Percentiles rank a stretch among this genome's conserved stretches.
Evolutionary conservation across 2,797 vertebrate species (phyloP).

Genomic region (Amniataba percoides): DNA sequence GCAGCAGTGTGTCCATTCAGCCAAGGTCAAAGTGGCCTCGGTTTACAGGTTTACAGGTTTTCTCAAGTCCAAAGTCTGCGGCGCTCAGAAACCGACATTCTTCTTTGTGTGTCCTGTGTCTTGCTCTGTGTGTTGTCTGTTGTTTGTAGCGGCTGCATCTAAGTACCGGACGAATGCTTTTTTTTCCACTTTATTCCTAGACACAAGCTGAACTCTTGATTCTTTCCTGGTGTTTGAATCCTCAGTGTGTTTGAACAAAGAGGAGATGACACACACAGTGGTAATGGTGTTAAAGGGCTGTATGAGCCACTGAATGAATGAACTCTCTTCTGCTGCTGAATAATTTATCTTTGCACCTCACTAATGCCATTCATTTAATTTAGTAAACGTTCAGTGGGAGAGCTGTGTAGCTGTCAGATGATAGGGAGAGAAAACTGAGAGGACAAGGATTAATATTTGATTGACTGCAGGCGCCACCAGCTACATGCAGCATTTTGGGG

Average conservation of each 20-base stretch:
- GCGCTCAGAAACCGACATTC: conserved; percentile 19
- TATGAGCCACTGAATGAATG: conserved; percentile 36
- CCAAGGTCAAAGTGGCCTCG: conserved; percentile 24
- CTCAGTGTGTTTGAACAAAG: conserved; percentile 9
- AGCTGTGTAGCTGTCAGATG: conserved; percentile 70
- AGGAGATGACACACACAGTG: conserved; percentile 7
- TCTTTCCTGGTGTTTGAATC: conserved; percentile 31
- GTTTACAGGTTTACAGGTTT: conserved; percentile 27
- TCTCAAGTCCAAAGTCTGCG: conserved; percentile 58
- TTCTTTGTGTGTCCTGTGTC: conserved; percentile 26
- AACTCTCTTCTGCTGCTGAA: conserved; percentile 57
- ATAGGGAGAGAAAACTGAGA: conserved; percentile 76
- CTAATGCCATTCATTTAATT: conserved; percentile 63
- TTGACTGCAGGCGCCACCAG: conserved; percentile 50
- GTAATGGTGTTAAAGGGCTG: conserved; percentile 1
- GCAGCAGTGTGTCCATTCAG: background rate
- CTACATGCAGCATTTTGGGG: conserved; percentile 14
- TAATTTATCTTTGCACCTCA: conserved; percentile 62
- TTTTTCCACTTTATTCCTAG: background rate
- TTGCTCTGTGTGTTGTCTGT: conserved; percentile 21
- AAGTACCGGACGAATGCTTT: conserved; percentile 9
- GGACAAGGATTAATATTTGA: conserved; percentile 82
- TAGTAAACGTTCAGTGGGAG: conserved; percentile 51
- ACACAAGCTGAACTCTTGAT: background rate
- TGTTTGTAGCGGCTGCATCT: conserved; percentile 2